Conservation (phyloP, 1,140 invertebrate genomes). For the Dufourea novaeangliae region DNA sequence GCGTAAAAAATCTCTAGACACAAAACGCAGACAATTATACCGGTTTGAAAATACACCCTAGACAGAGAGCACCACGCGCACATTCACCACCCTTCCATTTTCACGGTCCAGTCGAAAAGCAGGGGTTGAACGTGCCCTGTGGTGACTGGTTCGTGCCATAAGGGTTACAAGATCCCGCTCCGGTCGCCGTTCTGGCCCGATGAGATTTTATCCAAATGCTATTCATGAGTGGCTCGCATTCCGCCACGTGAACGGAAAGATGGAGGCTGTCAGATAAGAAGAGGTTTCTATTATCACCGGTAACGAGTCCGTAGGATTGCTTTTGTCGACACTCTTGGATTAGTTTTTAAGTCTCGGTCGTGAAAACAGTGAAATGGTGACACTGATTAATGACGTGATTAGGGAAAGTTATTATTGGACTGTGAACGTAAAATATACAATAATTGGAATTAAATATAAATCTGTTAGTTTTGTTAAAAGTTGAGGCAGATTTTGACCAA, state of each 20-base stretch:
- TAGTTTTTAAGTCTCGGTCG: background rate
- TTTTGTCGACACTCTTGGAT: background rate
- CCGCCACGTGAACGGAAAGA: slow-evolving; percentile 37
- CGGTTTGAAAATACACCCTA: background rate
- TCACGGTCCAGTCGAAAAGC: slow-evolving; percentile 29
- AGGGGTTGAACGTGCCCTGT: slow-evolving; percentile 5
- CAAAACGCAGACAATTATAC: slow-evolving; percentile 42
- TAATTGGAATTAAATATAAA: no score
- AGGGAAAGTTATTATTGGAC: no score
- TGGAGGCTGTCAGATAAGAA: slow-evolving; percentile 32
- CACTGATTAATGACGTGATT: background rate
- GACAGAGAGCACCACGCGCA: background rate
- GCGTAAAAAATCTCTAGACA: slow-evolving; percentile 69
- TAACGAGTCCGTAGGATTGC: slow-evolving; percentile 33
- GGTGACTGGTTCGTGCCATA: slow-evolving; percentile 14
- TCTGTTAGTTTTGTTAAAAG: no score
- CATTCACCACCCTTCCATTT: slow-evolving; percentile 31
- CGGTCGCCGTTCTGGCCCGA: slow-evolving; percentile 56
- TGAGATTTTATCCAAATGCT: slow-evolving; percentile 77
- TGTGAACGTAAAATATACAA: no score
- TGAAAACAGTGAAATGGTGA: background rate
- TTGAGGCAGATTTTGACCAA: no score
- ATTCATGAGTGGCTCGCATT: slow-evolving; percentile 69
- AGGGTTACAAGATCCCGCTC: slow-evolving; percentile 38
- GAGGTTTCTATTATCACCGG: slow-evolving; percentile 69